These are phyloP conservation scores for Hycleus phaleratus DNA, from an alignment of 1,140 invertebrate species.

Conservation along the genomic window DNA sequence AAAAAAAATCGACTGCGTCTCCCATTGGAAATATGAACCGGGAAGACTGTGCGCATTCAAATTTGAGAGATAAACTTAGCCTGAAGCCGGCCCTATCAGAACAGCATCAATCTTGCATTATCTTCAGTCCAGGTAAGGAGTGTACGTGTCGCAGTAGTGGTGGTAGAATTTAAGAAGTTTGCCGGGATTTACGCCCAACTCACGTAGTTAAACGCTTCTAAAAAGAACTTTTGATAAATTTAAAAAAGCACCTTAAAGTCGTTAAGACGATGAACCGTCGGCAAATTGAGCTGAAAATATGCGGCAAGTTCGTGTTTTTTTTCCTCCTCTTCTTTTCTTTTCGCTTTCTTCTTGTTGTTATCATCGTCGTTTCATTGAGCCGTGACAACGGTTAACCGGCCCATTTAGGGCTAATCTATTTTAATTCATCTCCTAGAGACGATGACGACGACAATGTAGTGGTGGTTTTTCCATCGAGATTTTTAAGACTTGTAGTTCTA, in stretches of 20 bases:
- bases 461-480: too few species aligned
- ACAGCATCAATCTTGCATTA: slow-evolving; percentile 25
- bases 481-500: too few species aligned
- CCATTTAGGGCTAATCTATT: slow-evolving; percentile 21
- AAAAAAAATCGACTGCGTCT: too few species aligned
- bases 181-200: slow-evolving; percentile 6
- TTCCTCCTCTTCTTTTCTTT: too few species aligned
- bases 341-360: too few species aligned
- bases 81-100: neutral
- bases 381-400: slow-evolving; percentile 27
- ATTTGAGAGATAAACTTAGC: neutral
- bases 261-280: slow-evolving; percentile 35
- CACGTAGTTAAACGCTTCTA: slow-evolving; percentile 31
- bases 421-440: slow-evolving; percentile 13
- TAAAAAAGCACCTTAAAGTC: slow-evolving; percentile 38
- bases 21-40: too few species aligned
- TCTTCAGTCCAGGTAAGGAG: slow-evolving; percentile 9
- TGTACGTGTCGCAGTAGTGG: slow-evolving; percentile 6
- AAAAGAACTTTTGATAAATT: slow-evolving; percentile 34
- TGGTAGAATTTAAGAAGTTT: slow-evolving; percentile 6
- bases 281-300: slow-evolving; percentile 38
- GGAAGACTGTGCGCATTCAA: too few species aligned
- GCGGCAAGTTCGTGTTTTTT: slow-evolving; percentile 28
- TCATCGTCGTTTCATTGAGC: neutral
- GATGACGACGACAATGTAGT: too few species aligned